Evolutionary conservation across 2,113 vertebrate species (phyloP), one percentile per base, ranked within the genome.

Genomic region (human (Homo sapiens)): DNA sequence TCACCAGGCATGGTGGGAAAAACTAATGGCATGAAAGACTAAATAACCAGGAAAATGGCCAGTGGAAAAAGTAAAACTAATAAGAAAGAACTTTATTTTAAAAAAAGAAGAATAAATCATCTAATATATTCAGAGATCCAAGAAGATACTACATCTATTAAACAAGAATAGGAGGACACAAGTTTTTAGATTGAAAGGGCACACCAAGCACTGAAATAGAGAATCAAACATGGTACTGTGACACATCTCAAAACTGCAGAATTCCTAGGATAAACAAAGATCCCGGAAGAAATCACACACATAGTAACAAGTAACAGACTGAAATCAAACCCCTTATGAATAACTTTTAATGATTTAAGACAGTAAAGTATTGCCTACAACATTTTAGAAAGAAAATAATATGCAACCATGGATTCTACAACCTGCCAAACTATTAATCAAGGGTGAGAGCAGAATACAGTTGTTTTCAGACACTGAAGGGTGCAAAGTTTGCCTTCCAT

Each of bases 11-110:
- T 75, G 12, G 11, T 64, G n/a, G 94, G 55, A 43, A 92, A 90
- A 94, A 66, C 48, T 73, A 89, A 82, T 52, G n/a, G 14, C 70
- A 81, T 40, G 75, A 87, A 92, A 90, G 40, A 68, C 78, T 78
- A 83, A 78, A 80, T 48, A 45, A 91, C 43, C 88, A 72, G n/a
- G 59, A 48, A 80, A 83, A 55, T 27, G 35, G 30, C 61, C 70
- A 81, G 5, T 76, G 18, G 57, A 81, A 83, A 84, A 95, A 93
- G 61, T 25, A 93, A 32, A 90, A 45, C 16, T 92, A 75, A 73
- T 94, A 81, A 79, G 89, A 91, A 76, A 76, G 72, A 97, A 96
- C 38, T 50, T 94, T 40, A 73, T 52, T 43, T 64, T 64, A 1
- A 32, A 64, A 30, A 38, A 76, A 90, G 55, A 66, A 27, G 10